phyloP scores from a whole-genome alignment of 2,113 vertebrate species.

The Eira barbara region DNA sequence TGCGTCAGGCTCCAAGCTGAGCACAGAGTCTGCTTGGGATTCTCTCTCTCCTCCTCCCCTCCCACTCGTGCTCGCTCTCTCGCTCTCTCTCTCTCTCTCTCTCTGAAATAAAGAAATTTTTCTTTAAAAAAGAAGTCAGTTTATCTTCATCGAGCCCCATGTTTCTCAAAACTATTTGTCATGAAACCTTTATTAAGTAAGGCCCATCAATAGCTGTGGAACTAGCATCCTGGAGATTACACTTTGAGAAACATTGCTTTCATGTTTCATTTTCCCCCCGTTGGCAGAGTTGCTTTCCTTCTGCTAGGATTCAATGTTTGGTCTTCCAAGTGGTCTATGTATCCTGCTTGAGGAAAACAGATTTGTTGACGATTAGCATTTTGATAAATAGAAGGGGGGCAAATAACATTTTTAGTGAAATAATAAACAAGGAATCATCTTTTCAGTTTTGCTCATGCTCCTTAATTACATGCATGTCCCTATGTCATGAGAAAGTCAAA shows the following conservation, averaged over 20 bases:
- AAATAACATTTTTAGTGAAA: background rate
- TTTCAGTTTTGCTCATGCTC: background rate
- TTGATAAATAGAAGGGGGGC: background rate
- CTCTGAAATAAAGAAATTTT: background rate
- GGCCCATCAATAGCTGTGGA: background rate
- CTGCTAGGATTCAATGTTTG: background rate
- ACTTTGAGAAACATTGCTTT: background rate
- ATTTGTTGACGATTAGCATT: background rate
- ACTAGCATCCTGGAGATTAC: background rate
- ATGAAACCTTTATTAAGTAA: background rate
- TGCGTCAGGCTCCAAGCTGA: background rate
- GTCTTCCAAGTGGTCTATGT: background rate
- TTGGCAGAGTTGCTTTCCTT: background rate
- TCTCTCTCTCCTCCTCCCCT: background rate
- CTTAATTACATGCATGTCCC: background rate
- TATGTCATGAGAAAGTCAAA: background rate
- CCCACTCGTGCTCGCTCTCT: background rate
- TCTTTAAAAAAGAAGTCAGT: background rate
- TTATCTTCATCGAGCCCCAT: background rate
- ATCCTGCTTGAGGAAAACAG: background rate
- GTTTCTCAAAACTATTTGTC: background rate
- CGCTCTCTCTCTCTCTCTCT: background rate
- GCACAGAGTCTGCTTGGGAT: background rate
- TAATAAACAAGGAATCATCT: background rate
- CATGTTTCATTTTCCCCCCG: background rate